Evolutionary conservation across 2,113 vertebrate genomes (phyloP), one percentile per base, ranked within the genome.

Genomic region (Ginglymostoma cirratum): DNA sequence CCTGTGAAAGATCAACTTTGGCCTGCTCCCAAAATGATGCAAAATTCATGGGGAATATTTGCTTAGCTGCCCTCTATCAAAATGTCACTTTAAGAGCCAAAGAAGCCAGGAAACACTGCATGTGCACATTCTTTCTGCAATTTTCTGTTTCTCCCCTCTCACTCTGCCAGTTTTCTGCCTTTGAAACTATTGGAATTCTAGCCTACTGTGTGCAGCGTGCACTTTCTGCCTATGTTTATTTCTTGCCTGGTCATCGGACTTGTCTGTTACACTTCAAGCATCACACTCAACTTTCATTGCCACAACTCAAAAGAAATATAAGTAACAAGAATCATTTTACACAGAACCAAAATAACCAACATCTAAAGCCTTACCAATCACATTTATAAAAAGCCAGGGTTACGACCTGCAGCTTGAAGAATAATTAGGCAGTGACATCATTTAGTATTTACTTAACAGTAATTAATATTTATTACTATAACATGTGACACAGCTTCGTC

Each of bases 281-380:
- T 87, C 45, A 87, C 45, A 48, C 85, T 52, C 42, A 87, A 27
- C 85, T 87, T 87, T 87, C 85, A 52, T 45, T 87, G 8, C 86
- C 48, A 30, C 48, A 89, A 55, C 86, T 89, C 48, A 83, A 89
- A 89, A 89, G 86, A 89, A 89, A 55, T 48, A 55, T 89, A 89
- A 89, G 48, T 55, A 89, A 89, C 86, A 89, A 55, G 45, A 86
- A 48, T 52, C 86, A 89, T 48, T 55, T 89, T 89, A 89, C 86
- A 30, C 12, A 30, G 48, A 89, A 48, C 48, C n/a, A 89, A 89
- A 89, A 89, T 89, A 89, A 55, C 80, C 42, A 52, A 89, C 86
- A 89, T 30, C 23, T 55, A 8, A 55, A 55, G 23, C 48, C 48
- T 89, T 89, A 52, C 86, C 86, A 30, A 55, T 89, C 48, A 89